phyloP scores from a whole-genome alignment of 2,888 invertebrate genomes.

The Dichetophora obliterata region DNA sequence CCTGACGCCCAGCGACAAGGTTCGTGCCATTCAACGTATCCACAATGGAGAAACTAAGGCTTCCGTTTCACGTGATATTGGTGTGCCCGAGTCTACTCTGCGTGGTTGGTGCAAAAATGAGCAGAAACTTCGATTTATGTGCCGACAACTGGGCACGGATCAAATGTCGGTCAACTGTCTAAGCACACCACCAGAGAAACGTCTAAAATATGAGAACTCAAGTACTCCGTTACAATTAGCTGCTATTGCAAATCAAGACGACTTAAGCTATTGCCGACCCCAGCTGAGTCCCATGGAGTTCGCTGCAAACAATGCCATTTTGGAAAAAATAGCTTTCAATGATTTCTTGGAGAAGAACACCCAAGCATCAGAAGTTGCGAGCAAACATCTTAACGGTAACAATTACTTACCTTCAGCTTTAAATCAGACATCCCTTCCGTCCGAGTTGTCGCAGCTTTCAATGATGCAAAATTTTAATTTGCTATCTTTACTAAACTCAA shows the following conservation, averaged over 20 bases:
- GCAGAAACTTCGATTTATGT: conserved; percentile 79
- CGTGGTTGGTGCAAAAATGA: conserved; percentile 91
- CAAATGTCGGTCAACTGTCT: conserved; percentile 63
- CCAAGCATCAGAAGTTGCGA: conserved; percentile 43
- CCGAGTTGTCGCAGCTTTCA: conserved; percentile 72
- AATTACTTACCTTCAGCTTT: conserved; percentile 69
- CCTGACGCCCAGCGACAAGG: conserved; percentile 81
- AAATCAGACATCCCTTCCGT: conserved; percentile 56
- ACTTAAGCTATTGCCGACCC: conserved; percentile 58
- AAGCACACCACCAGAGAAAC: conserved; percentile 63
- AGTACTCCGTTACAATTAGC: conserved; percentile 57
- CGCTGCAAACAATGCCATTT: conserved; percentile 57
- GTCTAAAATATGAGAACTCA: conserved; percentile 60
- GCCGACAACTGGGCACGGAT: conserved; percentile 77
- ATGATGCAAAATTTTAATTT: conserved; percentile 73
- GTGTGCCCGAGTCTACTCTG: conserved; percentile 86
- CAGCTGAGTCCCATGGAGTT: conserved; percentile 59
- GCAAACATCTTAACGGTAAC: conserved; percentile 69
- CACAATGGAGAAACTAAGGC: conserved; percentile 89
- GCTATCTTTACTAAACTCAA: conserved; percentile 72
- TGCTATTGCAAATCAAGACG: conserved; percentile 58
- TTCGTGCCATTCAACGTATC: conserved; percentile 84
- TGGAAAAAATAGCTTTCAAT: conserved; percentile 63
- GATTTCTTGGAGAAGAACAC: conserved; percentile 59
- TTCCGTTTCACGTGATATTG: conserved; percentile 85